Evolutionary conservation across 1,140 invertebrate species (phyloP), one percentile per base, ranked within the genome.

Genomic region (Orchestia grillus): DNA sequence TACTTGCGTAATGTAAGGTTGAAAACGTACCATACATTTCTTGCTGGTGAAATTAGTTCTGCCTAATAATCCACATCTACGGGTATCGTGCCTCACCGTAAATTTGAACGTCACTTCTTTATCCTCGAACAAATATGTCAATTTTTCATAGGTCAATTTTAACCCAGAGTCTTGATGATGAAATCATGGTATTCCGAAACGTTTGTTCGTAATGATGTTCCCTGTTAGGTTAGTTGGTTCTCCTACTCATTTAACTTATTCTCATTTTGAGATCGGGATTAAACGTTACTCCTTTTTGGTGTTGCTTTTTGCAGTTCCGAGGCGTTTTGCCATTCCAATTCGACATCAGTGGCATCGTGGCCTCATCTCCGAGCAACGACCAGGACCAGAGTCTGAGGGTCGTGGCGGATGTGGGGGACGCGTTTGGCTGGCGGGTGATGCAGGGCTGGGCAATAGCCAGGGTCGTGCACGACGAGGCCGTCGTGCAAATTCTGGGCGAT

Each of bases 381-480:
- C 88, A 91, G 87, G 96, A 96, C 77, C 87, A 96, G 36, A 96
- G 96, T 41, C 96, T 97, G 42, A 96, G 96, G 36, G 97, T 97
- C n/a, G 96, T 96, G 96, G 97, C 96, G 0, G 90, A 77, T 40
- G 96, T 97, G 44, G 96, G 96, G 23, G 97, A 97, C 97, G 98
- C 98, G 97, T 99, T 99, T 97, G 98, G 99, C 3, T 96, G 96
- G 97, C 98, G 98, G n/a, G 98, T 99, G 36, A 97, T 97, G 8
- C 98, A 98, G 97, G 99, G 99, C 0, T 99, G 98, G 97, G 98
- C 99, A 0, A 98, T 98, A 44, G 98, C 99, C 0, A 97, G 99
- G 96, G 98, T 99, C 44, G 99, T 98, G 97, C 99, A 99, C 97
- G 99, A 98, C 0, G 98, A 98, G 11, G 98, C 99, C 11, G 98